These are phyloP conservation scores for Desoria tigrina DNA, from an alignment of 2,888 invertebrate species.

Conservation along the genomic window DNA sequence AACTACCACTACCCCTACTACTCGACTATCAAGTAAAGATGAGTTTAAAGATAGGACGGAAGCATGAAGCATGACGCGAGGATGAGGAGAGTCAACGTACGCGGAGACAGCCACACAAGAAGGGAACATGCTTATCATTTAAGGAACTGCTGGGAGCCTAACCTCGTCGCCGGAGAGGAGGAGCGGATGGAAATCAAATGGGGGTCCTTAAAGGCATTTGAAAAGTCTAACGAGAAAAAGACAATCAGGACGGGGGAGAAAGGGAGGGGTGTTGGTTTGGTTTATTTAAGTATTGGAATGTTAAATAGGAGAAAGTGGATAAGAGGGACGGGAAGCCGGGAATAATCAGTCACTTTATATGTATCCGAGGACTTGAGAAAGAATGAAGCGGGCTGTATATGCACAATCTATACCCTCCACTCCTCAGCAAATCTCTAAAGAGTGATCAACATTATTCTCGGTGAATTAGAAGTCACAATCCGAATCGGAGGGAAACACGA, in stretches of 20 bases:
- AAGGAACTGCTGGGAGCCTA: not conserved
- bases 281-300: constrained; percentile 17
- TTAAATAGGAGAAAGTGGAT: constrained; percentile 16
- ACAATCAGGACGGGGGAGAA: not conserved
- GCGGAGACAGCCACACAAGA: not conserved
- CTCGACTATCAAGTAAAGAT: not conserved
- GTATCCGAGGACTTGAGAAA: constrained; percentile 35
- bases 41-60: not conserved
- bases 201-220: not conserved
- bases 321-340: constrained; percentile 16
- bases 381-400: constrained; percentile 27
- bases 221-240: not conserved
- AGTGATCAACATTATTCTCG: constrained; percentile 50
- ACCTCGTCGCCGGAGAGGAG: not conserved
- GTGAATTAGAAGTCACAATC: constrained; percentile 48
- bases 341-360: constrained; percentile 50
- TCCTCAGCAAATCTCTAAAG: constrained; percentile 46
- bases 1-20: not conserved
- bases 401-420: constrained; percentile 32
- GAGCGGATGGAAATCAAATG: constrained; percentile 7
- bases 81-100: not conserved
- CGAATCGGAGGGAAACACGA: constrained; percentile 16
- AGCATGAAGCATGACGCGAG: constrained; percentile 1
- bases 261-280: not conserved
- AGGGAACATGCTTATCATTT: not conserved